Conservation (phyloP, 2,888 invertebrate species). For the Eupithecia subumbrata region DNA sequence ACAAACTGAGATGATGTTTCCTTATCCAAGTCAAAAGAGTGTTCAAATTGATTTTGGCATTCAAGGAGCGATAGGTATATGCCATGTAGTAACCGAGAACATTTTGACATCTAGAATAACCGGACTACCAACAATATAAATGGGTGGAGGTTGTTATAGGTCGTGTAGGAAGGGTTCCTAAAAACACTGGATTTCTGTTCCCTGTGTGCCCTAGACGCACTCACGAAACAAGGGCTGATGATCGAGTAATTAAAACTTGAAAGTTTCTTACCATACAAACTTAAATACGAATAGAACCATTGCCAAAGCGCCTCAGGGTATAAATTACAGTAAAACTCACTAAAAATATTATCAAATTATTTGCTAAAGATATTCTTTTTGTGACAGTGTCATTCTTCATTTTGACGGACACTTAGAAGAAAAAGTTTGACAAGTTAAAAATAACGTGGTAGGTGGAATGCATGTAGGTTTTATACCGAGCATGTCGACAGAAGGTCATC, state of each 20-base stretch:
- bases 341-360: constrained; percentile 28
- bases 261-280: constrained; percentile 32
- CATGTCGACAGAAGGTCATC: not conserved
- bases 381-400: constrained; percentile 26
- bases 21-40: too few species aligned
- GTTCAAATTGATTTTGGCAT: not conserved
- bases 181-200: not conserved
- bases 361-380: constrained; percentile 22
- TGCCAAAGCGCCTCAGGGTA: constrained; percentile 13
- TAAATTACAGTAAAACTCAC: constrained; percentile 30
- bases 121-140: not conserved
- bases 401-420: constrained; percentile 18
- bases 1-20: too few species aligned
- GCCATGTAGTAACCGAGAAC: not conserved
- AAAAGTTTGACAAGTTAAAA: constrained; percentile 6
- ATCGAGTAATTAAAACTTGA: not conserved
- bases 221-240: not conserved
- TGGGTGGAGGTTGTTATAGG: not conserved
- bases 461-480: not conserved
- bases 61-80: not conserved
- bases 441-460: not conserved
- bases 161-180: not conserved
- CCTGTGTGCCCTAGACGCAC: not conserved
- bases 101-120: not conserved
- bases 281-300: constrained; percentile 28